Evolutionary conservation across 2,113 vertebrate species (phyloP), one percentile per base, ranked within the genome.

Genomic region (Percopsis transmontana): DNA sequence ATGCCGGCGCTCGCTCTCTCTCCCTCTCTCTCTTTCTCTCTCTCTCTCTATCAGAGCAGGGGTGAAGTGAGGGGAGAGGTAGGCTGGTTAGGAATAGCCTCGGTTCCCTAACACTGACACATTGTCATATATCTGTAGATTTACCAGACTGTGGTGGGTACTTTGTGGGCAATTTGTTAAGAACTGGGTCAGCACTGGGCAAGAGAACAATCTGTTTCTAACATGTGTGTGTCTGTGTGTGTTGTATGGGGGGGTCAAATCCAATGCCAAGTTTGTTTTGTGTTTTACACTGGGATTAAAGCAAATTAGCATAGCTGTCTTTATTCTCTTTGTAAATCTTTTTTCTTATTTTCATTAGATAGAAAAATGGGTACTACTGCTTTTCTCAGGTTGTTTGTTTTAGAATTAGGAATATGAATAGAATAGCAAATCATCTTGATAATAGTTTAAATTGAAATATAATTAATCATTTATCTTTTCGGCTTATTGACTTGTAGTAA

Each of bases 101-200:
- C 80, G 74, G 70, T 81, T 84, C 71, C 57, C 69, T 79, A 82
- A 76, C 44, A 18, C 79, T 44, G 82, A 68, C 74, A 72, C 18
- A 13, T 66, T 24, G 58, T 59, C 8, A 38, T 75, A 79, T 79
- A 82, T 82, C 77, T 74, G 70, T 66, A 66, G 74, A 65, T 75
- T 72, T 73, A 14, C 67, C 21, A 8, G 1, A 39, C 91, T 92
- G 91, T 91, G 87, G 91, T 89, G 83, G 90, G 64, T 83, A 89
- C 83, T 92, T 90, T 91, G 77, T 16, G 57, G 14, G 80, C 81
- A 91, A 90, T 91, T 92, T 90, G 91, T 80, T 57, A 52, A 85
- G 87, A 92, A 89, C 85, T 90, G 77, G 92, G 90, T 91, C 91
- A 91, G 76, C 62, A n/a, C 62, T 68, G 85, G 88, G 82, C 85